A percentile compares a stretch with the other conserved stretches of the same genome.
Conservation (phyloP, 2,797 vertebrate species). For the Helicolenus hilgendorfi region DNA sequence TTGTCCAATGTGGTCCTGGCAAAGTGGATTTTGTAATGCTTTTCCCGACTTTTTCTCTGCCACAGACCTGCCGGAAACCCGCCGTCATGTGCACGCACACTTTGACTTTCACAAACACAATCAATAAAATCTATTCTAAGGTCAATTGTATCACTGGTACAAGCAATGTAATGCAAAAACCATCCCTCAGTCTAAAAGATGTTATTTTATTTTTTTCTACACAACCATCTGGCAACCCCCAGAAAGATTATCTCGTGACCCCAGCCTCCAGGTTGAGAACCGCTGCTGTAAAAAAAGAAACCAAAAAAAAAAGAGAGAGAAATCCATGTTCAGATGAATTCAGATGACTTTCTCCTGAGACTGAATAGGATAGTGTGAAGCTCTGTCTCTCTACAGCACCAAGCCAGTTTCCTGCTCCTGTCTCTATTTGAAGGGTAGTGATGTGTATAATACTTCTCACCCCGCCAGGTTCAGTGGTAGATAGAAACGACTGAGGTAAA, state of each 20-base stretch:
- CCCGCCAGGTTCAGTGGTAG: constrained; percentile 36
- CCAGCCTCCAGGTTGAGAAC: background rate
- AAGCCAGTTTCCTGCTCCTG: constrained; percentile 56
- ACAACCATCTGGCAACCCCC: background rate
- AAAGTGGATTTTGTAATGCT: background rate
- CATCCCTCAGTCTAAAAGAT: background rate
- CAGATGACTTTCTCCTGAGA: constrained; percentile 64
- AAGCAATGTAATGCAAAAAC: background rate
- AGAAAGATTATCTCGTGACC: background rate
- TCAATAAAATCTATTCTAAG: background rate
- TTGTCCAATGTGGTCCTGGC: too few species aligned
- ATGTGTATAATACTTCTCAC: constrained; percentile 71
- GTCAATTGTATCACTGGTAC: background rate
- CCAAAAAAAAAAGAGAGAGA: constrained; percentile 29
- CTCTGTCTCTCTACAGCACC: constrained; percentile 42
- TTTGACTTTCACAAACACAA: background rate
- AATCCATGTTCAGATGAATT: constrained; percentile 59
- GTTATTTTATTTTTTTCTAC: background rate
- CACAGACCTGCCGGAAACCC: background rate
- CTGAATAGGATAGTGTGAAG: constrained; percentile 52
- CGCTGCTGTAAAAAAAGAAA: background rate
- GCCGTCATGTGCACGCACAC: background rate
- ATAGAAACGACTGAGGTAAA: constrained; percentile 55
- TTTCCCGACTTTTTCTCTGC: background rate
- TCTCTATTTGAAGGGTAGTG: constrained; percentile 74